Percentiles rank a stretch among this genome's conserved stretches.
phyloP scores from a whole-genome alignment of 1,140 invertebrate species.

The Drosophila fuyamai region DNA sequence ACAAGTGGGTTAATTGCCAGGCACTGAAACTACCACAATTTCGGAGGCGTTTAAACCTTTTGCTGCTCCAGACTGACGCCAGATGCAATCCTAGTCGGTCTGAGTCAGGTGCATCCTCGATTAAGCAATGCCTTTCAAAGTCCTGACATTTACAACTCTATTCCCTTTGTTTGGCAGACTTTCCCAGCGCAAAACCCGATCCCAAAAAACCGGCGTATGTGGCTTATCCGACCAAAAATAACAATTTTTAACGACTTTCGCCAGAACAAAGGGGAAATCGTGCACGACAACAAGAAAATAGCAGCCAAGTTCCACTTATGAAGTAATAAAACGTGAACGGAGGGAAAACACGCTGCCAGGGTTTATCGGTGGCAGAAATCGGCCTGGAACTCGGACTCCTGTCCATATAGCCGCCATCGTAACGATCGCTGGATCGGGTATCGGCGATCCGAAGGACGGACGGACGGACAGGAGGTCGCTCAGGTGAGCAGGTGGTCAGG shows the following conservation, averaged over 20 bases:
- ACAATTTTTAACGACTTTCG: constrained; percentile 76
- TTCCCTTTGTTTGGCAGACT: constrained; percentile 55
- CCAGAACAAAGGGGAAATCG: constrained; percentile 75
- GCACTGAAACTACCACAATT: constrained; percentile 14
- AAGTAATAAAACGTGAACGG: constrained; percentile 72
- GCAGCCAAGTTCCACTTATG: constrained; percentile 80
- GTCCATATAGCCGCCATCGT: constrained; percentile 7
- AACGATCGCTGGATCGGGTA: constrained; percentile 55
- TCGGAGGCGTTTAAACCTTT: constrained; percentile 11
- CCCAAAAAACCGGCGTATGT: constrained; percentile 32
- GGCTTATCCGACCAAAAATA: constrained; percentile 53
- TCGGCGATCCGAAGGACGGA: constrained; percentile 20
- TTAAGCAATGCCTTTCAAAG: constrained; percentile 75
- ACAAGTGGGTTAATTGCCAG: constrained; percentile 63
- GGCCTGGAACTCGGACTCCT: constrained; percentile 20
- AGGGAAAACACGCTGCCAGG: constrained; percentile 49
- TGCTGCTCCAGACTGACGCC: constrained; percentile 24
- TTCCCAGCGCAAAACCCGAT: constrained; percentile 35
- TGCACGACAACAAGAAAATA: constrained; percentile 58
- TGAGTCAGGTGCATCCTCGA: constrained; percentile 61
- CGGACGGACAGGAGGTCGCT: constrained; percentile 12
- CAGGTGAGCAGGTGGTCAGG: constrained; percentile 54
- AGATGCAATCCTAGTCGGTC: constrained; percentile 30
- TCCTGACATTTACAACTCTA: constrained; percentile 76
- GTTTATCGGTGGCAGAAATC: constrained; percentile 62